Base-by-base conservation (phyloP, 2,797 vertebrate species). In the Malurus splendens region DNA sequence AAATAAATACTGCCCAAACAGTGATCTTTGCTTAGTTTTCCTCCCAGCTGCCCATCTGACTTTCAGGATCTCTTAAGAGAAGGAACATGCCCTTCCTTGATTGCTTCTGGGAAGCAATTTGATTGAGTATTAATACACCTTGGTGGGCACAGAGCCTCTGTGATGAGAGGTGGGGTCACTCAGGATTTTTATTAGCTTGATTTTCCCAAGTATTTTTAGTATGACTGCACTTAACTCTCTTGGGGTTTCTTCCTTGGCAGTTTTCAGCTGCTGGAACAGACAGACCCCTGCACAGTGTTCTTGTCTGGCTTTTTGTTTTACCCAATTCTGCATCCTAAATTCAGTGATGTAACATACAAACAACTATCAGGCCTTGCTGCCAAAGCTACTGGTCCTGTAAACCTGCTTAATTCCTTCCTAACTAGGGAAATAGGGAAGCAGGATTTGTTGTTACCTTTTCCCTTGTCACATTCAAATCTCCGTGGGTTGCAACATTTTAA, bases 161-260 rank as follows among this genome's bases (percentile, higher is more conserved):
- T 71, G 73, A 57, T 57, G 64, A 51, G 42, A 55, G 75, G 60
- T 27, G 38, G 74, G 59, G 48, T 81, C 60, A 73, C 47, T 81
- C 44, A 44, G 65, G 32, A 20, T 41, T 87, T 91, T 80, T 45
- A 30, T 56, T 82, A 81, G 62, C 76, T 91, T 87, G 73, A 64
- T 82, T 72, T 92, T 47, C 82, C 61, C 36, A 38, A 59, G 48
- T 88, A 92, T 89, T 90, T 95, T 93, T 84, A 93, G 89, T 56
- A 42, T 14, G 25, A 54, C 27, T 74, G 45, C 52, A 12, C 50
- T 74, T 36, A 47, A 70, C 24, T 68, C 72, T 73, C 70, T 14
- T 32, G 72, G 75, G 84, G 25, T 84, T 87, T 94, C 59, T 75
- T 75, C 79, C 79, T 20, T 50, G 68, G 82, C 87, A 85, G 0